Percentiles rank a stretch among this genome's conserved stretches.
Conservation (phyloP, 2,113 vertebrate species). For the Synodontis membranacea region DNA sequence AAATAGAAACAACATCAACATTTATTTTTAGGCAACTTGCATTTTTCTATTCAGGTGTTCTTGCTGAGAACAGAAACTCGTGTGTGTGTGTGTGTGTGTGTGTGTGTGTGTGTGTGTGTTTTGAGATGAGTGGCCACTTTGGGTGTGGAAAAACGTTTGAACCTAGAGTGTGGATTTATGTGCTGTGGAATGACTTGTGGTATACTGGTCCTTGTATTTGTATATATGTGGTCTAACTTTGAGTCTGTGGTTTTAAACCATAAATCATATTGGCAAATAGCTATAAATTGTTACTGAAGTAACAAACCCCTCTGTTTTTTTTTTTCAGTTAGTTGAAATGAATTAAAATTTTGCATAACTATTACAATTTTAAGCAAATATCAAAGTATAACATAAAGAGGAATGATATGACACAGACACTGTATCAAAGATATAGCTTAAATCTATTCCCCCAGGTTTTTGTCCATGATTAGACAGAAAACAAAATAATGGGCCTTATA, state of each 20-base stretch:
- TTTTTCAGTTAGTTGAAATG: neutral
- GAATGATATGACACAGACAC: neutral
- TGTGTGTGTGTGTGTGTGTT: neutral
- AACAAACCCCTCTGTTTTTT: neutral
- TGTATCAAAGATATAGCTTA: neutral
- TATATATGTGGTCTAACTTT: constrained; percentile 50
- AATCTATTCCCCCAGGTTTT: neutral
- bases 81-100: neutral
- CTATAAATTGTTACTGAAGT: constrained; percentile 64
- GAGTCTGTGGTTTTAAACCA: constrained; percentile 65
- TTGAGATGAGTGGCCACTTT: neutral
- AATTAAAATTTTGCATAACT: neutral
- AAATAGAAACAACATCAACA: neutral
- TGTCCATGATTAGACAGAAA: neutral
- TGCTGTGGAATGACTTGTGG: constrained; percentile 18
- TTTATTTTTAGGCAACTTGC: neutral
- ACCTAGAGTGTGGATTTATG: constrained; percentile 1
- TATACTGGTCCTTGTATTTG: constrained; percentile 2
- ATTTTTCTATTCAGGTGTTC: neutral
- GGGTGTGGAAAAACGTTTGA: constrained; percentile 14
- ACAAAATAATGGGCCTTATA: constrained; percentile 2
- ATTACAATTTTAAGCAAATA: neutral
- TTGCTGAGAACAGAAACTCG: neutral
- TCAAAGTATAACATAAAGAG: neutral
- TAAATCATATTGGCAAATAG: constrained; percentile 71